phyloP scores from a whole-genome alignment of 2,888 invertebrate genomes.

The Cephus sareptanus region DNA sequence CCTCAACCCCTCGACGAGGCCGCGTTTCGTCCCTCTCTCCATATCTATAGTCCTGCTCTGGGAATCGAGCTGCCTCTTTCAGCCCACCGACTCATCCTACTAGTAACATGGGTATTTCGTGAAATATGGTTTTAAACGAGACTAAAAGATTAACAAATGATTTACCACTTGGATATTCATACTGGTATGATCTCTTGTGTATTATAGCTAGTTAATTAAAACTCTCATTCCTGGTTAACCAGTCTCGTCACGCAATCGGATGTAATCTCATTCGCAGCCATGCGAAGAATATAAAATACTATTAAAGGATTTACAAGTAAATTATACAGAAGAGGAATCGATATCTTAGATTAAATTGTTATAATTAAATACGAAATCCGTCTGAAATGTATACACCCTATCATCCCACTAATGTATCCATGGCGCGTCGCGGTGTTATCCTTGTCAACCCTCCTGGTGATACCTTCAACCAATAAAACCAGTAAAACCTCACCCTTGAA shows the following conservation, averaged over 20 bases:
- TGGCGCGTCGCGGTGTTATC: constrained; percentile 31
- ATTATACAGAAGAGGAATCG: neutral
- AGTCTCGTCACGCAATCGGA: neutral
- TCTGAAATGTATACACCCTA: constrained; percentile 21
- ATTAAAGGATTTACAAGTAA: neutral
- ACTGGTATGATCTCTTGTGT: neutral
- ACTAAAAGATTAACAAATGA: constrained; percentile 53
- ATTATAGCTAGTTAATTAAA: neutral
- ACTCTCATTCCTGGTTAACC: neutral
- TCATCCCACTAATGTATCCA: constrained; percentile 40
- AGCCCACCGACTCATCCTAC: constrained; percentile 25
- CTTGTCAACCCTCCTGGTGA: constrained; percentile 24
- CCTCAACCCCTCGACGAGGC: constrained; percentile 28
- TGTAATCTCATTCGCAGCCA: no score
- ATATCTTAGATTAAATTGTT: neutral
- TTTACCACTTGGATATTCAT: constrained; percentile 50
- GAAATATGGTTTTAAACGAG: constrained; percentile 56
- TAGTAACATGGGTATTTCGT: constrained; percentile 32
- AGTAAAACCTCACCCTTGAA: constrained; percentile 9
- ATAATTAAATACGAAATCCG: neutral
- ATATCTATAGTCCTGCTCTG: constrained; percentile 13
- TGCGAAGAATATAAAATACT: neutral
- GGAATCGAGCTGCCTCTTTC: constrained; percentile 6
- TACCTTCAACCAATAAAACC: constrained; percentile 10
- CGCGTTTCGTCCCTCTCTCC: constrained; percentile 11